These are phyloP conservation scores for Melanotaenia boesemani DNA, from an alignment of 2,797 vertebrate species.

Conservation along the genomic window DNA sequence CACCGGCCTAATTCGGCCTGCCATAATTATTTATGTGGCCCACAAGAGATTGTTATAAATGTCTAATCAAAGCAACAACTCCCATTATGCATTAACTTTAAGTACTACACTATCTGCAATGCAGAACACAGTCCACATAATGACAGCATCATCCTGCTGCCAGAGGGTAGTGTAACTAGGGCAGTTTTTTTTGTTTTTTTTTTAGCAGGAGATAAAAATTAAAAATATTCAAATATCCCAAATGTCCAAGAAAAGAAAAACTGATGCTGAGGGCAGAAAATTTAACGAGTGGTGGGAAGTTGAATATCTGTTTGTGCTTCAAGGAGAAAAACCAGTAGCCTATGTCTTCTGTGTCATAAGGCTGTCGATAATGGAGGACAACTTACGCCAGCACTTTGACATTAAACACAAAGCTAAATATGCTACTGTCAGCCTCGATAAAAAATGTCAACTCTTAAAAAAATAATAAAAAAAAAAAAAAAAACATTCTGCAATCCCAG, in stretches of 20 bases:
- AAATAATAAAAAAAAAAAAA: conserved; percentile 11
- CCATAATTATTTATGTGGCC: too few species aligned
- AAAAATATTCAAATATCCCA: neutral
- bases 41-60: too few species aligned
- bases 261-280: neutral
- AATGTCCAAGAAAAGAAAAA: neutral
- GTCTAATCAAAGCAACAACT: too few species aligned
- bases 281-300: neutral
- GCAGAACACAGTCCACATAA: too few species aligned
- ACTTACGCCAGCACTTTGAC: conserved; percentile 29
- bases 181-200: too few species aligned
- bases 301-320: neutral
- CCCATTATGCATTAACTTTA: too few species aligned
- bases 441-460: too few species aligned
- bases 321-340: neutral
- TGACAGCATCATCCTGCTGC: too few species aligned
- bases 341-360: neutral
- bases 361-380: conserved; percentile 11
- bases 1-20: too few species aligned
- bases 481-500: conserved; percentile 31
- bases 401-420: conserved; percentile 49
- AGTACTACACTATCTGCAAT: too few species aligned
- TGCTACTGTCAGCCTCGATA: conserved; percentile 5
- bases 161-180: too few species aligned
- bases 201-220: neutral